Percentiles rank a stretch among this genome's conserved stretches.
Evolutionary conservation across 2,113 vertebrate species (phyloP).

Genomic region (Cebus imitator): DNA sequence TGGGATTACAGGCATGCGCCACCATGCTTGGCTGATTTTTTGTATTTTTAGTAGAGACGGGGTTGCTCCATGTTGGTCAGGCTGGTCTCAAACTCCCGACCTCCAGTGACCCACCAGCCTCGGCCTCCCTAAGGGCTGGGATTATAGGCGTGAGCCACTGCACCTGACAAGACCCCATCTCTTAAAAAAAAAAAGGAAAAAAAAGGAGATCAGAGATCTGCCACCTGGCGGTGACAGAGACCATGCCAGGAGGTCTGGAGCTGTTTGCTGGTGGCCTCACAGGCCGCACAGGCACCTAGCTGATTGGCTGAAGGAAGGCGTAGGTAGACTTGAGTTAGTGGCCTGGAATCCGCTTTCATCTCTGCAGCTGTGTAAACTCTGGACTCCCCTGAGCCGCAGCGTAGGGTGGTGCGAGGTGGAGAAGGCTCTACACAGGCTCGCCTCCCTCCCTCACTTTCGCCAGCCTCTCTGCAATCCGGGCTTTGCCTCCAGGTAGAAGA

Average conservation of each 20-base stretch:
- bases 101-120: too few species aligned
- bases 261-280: not conserved
- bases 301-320: not conserved
- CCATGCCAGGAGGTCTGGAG: rapidly evolving
- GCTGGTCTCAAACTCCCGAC: too few species aligned
- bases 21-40: too few species aligned
- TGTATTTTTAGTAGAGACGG: too few species aligned
- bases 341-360: not conserved
- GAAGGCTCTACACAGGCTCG: not conserved
- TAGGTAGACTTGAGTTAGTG: slow-evolving; percentile 33
- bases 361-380: slow-evolving; percentile 53
- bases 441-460: not conserved
- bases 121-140: too few species aligned
- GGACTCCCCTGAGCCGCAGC: not conserved
- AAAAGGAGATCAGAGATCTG: not conserved
- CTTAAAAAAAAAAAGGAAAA: not conserved
- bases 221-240: not conserved
- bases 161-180: not conserved
- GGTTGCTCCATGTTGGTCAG: too few species aligned
- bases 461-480: not conserved
- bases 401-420: not conserved
- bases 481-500: not conserved
- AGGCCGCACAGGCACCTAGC: not conserved
- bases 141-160: too few species aligned
- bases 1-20: too few species aligned